phyloP scores from a whole-genome alignment of 1,140 invertebrate genomes.

The Nephila pilipes region DNA sequence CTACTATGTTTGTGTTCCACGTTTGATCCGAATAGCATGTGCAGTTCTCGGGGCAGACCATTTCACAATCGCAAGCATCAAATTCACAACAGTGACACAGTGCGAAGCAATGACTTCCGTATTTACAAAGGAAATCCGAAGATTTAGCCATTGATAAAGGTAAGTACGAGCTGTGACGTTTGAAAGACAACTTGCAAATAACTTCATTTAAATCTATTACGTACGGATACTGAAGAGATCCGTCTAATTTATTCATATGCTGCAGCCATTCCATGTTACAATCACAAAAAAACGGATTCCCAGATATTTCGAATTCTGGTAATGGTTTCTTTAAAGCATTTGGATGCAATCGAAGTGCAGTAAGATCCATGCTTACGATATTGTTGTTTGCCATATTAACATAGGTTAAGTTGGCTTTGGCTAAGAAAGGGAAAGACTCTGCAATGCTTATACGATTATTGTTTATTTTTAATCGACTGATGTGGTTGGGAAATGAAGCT shows the following conservation, averaged over 20 bases:
- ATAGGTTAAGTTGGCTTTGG: constrained; percentile 89
- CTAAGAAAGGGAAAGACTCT: constrained; percentile 90
- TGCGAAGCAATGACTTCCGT: constrained; percentile 95
- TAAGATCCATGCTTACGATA: constrained; percentile 90
- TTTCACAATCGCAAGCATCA: constrained; percentile 96
- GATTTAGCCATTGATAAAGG: constrained; percentile 86
- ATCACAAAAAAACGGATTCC: constrained; percentile 94
- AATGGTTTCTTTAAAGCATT: constrained; percentile 82
- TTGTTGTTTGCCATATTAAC: constrained; percentile 95
- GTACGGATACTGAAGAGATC: constrained; percentile 89
- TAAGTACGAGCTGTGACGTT: constrained; percentile 45
- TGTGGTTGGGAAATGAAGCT: constrained; percentile 87
- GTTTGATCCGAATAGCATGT: constrained; percentile 93
- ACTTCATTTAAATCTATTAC: constrained; percentile 93
- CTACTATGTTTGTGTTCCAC: constrained; percentile 95
- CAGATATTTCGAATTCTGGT: constrained; percentile 92
- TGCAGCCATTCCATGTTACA: constrained; percentile 96
- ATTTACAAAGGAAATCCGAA: constrained; percentile 93
- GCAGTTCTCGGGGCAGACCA: constrained; percentile 95
- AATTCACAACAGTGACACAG: constrained; percentile 96
- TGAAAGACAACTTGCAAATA: constrained; percentile 84
- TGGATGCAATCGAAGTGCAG: constrained; percentile 86
- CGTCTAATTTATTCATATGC: constrained; percentile 86
- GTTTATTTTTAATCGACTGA: constrained; percentile 89
- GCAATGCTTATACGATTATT: constrained; percentile 90